Percentiles rank a stretch among this genome's conserved stretches.
phyloP scores from a whole-genome alignment of 1,140 invertebrate species.

The Trypoxylus dichotomus region DNA sequence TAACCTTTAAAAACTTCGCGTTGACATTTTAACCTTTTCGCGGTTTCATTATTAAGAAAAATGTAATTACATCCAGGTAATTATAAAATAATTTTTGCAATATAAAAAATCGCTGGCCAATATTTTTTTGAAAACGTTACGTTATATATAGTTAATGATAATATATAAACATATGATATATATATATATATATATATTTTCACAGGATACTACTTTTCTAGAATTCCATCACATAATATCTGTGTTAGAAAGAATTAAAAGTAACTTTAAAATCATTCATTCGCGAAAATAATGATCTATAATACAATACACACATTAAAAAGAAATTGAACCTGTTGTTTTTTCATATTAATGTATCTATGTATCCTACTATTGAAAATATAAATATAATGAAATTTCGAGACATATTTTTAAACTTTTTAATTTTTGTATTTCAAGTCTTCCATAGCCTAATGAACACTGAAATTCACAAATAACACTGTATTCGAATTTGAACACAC shows the following conservation, averaged over 20 bases:
- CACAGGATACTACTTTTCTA: conserved; percentile 42
- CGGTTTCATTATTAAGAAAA: too few relatives aligned
- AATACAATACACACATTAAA: too few relatives aligned
- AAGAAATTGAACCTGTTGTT: conserved; percentile 46
- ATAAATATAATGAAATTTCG: conserved; percentile 45
- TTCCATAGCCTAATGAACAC: conserved; percentile 6
- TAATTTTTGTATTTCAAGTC: conserved; percentile 26
- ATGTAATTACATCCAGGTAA: too few relatives aligned
- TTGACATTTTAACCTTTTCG: too few relatives aligned
- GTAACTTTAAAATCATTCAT: too few relatives aligned
- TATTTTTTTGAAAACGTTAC: conserved; percentile 40
- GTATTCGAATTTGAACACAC: too few relatives aligned
- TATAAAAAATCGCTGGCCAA: conserved; percentile 41
- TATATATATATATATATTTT: conserved; percentile 48
- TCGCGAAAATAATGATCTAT: neutral
- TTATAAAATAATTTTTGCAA: conserved; percentile 24
- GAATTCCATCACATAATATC: conserved; percentile 45
- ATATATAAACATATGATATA: conserved; percentile 36
- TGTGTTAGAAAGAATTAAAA: conserved; percentile 40
- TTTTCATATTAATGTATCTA: conserved; percentile 48
- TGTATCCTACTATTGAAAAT: conserved; percentile 44
- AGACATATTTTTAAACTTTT: conserved; percentile 21
- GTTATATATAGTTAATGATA: conserved; percentile 40
- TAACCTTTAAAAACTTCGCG: too few relatives aligned
- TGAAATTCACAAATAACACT: too few relatives aligned